Evolutionary conservation across 2,797 vertebrate species (phyloP).

Genomic region (Danio aesculapii): DNA sequence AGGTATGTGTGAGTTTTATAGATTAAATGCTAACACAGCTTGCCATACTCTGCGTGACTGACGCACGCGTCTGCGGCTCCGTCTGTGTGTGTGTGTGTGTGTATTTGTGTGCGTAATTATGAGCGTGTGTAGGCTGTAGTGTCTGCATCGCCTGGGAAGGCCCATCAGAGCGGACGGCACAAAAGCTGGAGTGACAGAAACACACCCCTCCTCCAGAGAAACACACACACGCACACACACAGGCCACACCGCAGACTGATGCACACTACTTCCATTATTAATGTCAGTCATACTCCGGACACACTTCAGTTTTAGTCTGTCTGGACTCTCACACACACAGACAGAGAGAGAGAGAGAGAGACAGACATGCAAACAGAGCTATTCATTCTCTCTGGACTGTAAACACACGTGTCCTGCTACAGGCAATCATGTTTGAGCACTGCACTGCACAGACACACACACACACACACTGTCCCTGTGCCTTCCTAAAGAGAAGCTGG

Average conservation of each 20-base stretch:
- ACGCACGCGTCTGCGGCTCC: not conserved
- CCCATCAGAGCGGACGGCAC: conserved; percentile 41
- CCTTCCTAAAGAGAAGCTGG: not conserved
- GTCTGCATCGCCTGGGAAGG: conserved; percentile 43
- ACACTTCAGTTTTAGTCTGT: conserved; percentile 3
- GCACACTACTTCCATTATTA: conserved; percentile 44
- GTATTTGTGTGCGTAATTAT: conserved; percentile 24
- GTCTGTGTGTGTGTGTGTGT: too few species aligned
- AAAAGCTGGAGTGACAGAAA: conserved; percentile 47
- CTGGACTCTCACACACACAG: not conserved
- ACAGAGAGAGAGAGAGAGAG: too few species aligned
- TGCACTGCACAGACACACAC: not conserved
- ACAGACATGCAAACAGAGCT: not conserved
- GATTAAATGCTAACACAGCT: too few species aligned
- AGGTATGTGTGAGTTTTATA: too few species aligned
- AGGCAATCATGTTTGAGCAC: not conserved
- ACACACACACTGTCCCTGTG: conserved; percentile 5
- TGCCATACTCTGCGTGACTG: not conserved
- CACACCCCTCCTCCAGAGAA: conserved; percentile 21
- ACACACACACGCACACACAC: conserved; percentile 2
- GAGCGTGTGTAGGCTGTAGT: conserved; percentile 26
- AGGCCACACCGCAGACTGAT: conserved; percentile 15
- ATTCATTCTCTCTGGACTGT: conserved; percentile 13
- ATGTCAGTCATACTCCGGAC: conserved; percentile 42
- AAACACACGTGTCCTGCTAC: conserved; percentile 4